Evolutionary conservation across 64 coral and sea anemone genomes (phyloP).

Genomic region (Actinia equina): DNA sequence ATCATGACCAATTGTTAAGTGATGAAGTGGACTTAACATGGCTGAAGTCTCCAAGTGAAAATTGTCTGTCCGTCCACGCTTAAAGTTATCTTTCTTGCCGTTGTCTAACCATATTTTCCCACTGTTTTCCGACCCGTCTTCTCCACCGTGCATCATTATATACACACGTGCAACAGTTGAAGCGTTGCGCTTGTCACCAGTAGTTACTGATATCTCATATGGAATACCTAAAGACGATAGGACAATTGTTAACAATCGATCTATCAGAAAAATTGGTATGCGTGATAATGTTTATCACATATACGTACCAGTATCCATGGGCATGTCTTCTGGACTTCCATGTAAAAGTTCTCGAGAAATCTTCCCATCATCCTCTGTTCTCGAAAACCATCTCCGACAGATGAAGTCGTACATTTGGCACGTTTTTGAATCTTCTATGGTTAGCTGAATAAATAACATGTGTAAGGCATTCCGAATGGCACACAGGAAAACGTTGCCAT

Average conservation of each 20-base stretch:
- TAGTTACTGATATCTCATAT: constrained; percentile 78
- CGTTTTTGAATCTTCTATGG: constrained; percentile 73
- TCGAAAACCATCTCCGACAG: constrained; percentile 89
- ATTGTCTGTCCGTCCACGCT: constrained; percentile 87
- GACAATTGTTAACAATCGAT: no score
- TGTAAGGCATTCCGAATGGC: no score
- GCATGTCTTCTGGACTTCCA: constrained; percentile 41
- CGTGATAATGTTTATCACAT: background rate
- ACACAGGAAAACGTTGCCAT: no score
- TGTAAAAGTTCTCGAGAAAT: constrained; percentile 79
- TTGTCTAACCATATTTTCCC: constrained; percentile 87
- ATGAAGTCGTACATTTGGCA: constrained; percentile 78
- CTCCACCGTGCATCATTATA: constrained; percentile 82
- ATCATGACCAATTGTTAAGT: constrained; percentile 96
- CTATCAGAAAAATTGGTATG: no score
- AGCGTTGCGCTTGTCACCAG: constrained; percentile 80
- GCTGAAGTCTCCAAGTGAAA: constrained; percentile 74
- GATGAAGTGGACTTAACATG: constrained; percentile 94
- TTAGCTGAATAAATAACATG: constrained; percentile 40
- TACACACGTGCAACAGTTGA: constrained; percentile 81
- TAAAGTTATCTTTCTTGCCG: constrained; percentile 75
- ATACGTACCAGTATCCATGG: constrained; percentile 55
- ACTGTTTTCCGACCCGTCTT: constrained; percentile 86
- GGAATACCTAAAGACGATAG: constrained; percentile 49
- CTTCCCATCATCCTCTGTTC: constrained; percentile 88